Conservation (phyloP, 1,140 invertebrate genomes). For the Apocrypta bakeri region DNA sequence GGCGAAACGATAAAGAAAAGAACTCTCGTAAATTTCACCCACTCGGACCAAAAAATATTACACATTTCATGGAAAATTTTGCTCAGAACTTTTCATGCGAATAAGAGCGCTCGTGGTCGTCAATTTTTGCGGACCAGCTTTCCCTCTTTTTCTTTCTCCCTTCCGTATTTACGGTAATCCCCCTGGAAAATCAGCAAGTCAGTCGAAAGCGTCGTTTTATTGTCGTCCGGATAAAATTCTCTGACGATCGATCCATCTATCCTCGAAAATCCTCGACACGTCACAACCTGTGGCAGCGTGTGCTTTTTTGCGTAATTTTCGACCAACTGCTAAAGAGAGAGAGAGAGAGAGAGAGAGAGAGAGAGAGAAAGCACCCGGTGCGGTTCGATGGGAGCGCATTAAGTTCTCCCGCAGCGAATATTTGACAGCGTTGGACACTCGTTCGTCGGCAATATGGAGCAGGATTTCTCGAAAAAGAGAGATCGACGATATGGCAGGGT, state of each 20-base stretch:
- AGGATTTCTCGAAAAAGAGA: slow-evolving; percentile 9
- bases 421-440: background rate
- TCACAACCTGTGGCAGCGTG: slow-evolving; percentile 16
- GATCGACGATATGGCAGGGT: background rate
- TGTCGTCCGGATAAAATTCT: slow-evolving; percentile 41
- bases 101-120: slow-evolving; percentile 25
- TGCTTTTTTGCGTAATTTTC: background rate
- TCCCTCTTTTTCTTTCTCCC: background rate
- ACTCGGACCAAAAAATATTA: slow-evolving; percentile 15
- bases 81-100: slow-evolving; percentile 31
- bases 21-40: background rate
- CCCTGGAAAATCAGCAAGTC: slow-evolving; percentile 18
- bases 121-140: background rate
- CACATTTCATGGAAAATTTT: slow-evolving; percentile 14
- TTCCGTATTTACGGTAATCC: slow-evolving; percentile 10
- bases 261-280: slow-evolving; percentile 22
- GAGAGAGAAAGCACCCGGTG: too few relatives aligned
- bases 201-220: background rate
- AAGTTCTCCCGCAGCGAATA: slow-evolving; percentile 16
- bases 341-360: too few relatives aligned
- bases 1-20: background rate
- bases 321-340: too few relatives aligned
- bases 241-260: slow-evolving; percentile 10
- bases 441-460: background rate
- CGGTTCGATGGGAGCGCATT: slow-evolving; percentile 32